Conservation (phyloP, 1,140 invertebrate genomes). For the Rhynchophorus ferrugineus region DNA sequence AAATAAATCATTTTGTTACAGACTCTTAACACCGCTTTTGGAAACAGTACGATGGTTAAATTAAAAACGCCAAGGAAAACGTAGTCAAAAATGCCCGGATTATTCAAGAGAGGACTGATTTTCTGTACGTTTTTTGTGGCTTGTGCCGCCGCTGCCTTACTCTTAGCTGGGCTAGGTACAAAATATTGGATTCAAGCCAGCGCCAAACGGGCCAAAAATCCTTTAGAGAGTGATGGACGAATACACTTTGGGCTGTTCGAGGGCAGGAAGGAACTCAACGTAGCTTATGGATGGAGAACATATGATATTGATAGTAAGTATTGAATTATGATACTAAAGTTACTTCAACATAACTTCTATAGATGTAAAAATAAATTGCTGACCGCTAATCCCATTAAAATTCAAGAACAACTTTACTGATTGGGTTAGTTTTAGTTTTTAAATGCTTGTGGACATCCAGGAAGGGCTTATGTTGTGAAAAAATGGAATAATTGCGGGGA, state of each 20-base stretch:
- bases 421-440: too few species aligned
- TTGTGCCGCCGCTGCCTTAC: slow-evolving; percentile 70
- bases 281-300: slow-evolving; percentile 71
- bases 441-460: too few species aligned
- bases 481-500: too few species aligned
- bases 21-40: too few species aligned
- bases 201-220: slow-evolving; percentile 59
- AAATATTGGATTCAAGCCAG: slow-evolving; percentile 79
- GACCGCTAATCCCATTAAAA: too few species aligned
- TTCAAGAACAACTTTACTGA: too few species aligned
- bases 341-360: not conserved
- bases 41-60: not conserved
- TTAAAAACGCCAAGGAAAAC: not conserved
- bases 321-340: not conserved
- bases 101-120: slow-evolving; percentile 72
- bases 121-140: slow-evolving; percentile 84
- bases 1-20: too few species aligned
- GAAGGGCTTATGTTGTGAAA: too few species aligned
- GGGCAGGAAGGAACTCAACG: slow-evolving; percentile 74
- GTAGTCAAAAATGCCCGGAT: slow-evolving; percentile 14
- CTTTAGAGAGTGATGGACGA: slow-evolving; percentile 62
- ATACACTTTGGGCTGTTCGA: slow-evolving; percentile 79
- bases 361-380: not conserved
- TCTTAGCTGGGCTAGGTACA: slow-evolving; percentile 77
- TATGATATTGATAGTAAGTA: slow-evolving; percentile 62